Evolutionary conservation across 1,140 invertebrate genomes (phyloP).

Genomic region (Leptestheria dahalacensis): DNA sequence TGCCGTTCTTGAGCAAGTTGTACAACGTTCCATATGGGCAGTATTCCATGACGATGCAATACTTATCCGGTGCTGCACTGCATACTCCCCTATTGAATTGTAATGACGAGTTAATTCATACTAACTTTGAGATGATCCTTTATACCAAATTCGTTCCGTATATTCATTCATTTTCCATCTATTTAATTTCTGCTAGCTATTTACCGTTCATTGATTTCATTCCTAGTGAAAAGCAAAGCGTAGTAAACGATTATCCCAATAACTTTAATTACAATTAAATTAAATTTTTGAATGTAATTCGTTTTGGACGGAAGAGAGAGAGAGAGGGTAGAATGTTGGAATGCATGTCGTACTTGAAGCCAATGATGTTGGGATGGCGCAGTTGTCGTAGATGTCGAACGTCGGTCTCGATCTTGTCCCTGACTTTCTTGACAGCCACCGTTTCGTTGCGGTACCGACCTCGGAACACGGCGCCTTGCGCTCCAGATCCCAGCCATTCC

Average conservation of each 20-base stretch:
- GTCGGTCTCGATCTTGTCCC: constrained; percentile 83
- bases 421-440: constrained; percentile 93
- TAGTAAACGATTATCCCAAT: no score
- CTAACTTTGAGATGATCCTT: no score
- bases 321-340: no score
- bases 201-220: constrained; percentile 25
- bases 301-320: no score
- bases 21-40: constrained; percentile 90
- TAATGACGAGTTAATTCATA: no score
- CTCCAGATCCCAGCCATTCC: constrained; percentile 85
- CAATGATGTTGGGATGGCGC: constrained; percentile 91
- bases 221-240: no score
- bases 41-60: constrained; percentile 95
- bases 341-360: constrained; percentile 82
- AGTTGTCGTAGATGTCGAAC: constrained; percentile 85
- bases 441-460: constrained; percentile 65
- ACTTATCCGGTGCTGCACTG: constrained; percentile 70
- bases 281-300: not conserved
- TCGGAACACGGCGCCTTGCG: constrained; percentile 89
- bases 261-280: not conserved
- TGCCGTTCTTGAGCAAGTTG: constrained; percentile 65
- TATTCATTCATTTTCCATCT: no score
- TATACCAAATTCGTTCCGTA: no score
- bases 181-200: no score
- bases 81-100: constrained; percentile 81